phyloP scores from a whole-genome alignment of 1,140 invertebrate genomes.

The Ephestia elutella region DNA sequence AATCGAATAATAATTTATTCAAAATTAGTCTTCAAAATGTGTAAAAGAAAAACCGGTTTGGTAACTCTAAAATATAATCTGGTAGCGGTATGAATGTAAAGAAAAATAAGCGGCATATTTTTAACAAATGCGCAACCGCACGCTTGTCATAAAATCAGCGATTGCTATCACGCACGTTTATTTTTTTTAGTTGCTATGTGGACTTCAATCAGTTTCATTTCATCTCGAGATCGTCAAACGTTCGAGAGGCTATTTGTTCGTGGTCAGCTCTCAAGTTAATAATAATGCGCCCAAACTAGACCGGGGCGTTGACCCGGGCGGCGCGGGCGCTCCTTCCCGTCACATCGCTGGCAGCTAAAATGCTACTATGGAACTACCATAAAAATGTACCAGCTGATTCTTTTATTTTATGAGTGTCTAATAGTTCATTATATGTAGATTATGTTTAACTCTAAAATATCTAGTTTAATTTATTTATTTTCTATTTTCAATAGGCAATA shows the following conservation, averaged over 20 bases:
- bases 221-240: slow-evolving; percentile 5
- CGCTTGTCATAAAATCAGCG: background rate
- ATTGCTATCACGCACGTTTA: background rate
- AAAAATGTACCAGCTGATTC: no score
- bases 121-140: background rate
- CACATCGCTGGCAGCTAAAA: slow-evolving; percentile 47
- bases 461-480: no score
- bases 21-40: no score
- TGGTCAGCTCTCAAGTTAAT: slow-evolving; percentile 55
- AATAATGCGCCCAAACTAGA: slow-evolving; percentile 72
- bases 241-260: slow-evolving; percentile 30
- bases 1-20: background rate
- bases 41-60: background rate
- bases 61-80: background rate
- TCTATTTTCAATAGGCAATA: no score
- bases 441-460: no score
- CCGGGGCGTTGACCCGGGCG: slow-evolving; percentile 61
- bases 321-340: slow-evolving; percentile 43
- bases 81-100: no score
- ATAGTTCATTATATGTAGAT: no score
- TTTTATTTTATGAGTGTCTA: no score
- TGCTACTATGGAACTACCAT: slow-evolving; percentile 13
- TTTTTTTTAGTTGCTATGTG: background rate
- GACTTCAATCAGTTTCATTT: slow-evolving; percentile 2
- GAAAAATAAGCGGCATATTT: no score